Evolutionary conservation across 2,888 invertebrate species (phyloP).

Genomic region (Darwinula stevensoni): DNA sequence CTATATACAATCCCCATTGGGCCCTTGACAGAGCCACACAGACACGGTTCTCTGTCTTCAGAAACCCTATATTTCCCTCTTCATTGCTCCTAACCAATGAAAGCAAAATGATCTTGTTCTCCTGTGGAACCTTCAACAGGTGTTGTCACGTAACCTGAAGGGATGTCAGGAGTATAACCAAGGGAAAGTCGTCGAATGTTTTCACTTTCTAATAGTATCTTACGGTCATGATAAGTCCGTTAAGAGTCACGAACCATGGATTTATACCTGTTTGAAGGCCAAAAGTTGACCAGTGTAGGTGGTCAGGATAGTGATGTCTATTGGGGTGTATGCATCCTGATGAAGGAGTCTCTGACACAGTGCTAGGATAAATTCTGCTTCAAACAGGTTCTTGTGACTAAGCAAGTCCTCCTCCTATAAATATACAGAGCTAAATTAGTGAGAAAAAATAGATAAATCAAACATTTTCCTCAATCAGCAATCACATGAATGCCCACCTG

Average conservation of each 20-base stretch:
- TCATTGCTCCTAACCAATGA: slow-evolving; percentile 45
- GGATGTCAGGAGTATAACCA: too few relatives aligned
- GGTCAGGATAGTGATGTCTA: slow-evolving; percentile 38
- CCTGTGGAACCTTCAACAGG: too few relatives aligned
- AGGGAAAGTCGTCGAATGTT: too few relatives aligned
- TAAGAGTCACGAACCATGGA: too few relatives aligned
- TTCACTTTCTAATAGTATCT: too few relatives aligned
- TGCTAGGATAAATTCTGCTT: slow-evolving; percentile 29
- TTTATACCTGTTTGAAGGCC: slow-evolving; percentile 24
- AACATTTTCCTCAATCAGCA: too few relatives aligned
- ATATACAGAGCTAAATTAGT: background rate
- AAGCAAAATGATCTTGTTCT: slow-evolving; percentile 40
- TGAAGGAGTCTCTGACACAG: slow-evolving; percentile 28
- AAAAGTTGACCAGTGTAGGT: slow-evolving; percentile 39
- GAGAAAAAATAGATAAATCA: background rate
- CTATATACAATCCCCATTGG: slow-evolving; percentile 33
- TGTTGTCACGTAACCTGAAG: slow-evolving; percentile 19
- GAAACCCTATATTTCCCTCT: slow-evolving; percentile 33
- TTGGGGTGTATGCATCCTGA: slow-evolving; percentile 24
- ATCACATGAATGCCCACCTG: too few relatives aligned
- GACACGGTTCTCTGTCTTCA: slow-evolving; percentile 33
- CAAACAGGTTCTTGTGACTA: slow-evolving; percentile 29
- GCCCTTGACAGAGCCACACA: slow-evolving; percentile 49
- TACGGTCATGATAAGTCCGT: too few relatives aligned
- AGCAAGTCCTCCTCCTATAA: slow-evolving; percentile 11